These are phyloP conservation scores for Sipha flava DNA, from an alignment of 1,140 invertebrate genomes.

Conservation along the genomic window DNA sequence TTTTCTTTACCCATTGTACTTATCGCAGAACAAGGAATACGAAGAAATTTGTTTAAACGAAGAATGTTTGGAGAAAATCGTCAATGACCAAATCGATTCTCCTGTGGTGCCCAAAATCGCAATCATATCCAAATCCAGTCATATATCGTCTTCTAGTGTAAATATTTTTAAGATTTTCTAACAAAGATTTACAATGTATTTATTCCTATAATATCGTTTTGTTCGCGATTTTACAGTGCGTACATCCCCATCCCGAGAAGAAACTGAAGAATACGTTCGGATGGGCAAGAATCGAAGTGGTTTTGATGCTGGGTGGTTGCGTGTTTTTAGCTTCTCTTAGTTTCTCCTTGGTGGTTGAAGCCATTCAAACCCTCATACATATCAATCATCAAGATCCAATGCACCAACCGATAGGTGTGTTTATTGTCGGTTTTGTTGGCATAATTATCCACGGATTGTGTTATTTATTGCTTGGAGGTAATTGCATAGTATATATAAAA, in stretches of 20 bases:
- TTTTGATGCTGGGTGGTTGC: slow-evolving; percentile 71
- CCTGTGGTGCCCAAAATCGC: neutral
- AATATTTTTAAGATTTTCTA: neutral
- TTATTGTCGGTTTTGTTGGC: slow-evolving; percentile 57
- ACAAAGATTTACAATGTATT: too few relatives aligned
- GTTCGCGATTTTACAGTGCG: neutral
- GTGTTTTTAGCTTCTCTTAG: slow-evolving; percentile 74
- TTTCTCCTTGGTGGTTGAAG: slow-evolving; percentile 71
- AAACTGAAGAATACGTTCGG: slow-evolving; percentile 80
- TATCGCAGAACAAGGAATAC: neutral
- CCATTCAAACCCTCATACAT: slow-evolving; percentile 67
- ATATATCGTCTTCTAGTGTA: neutral
- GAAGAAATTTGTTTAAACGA: slow-evolving; percentile 5
- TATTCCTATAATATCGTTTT: neutral
- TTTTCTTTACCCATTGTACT: too few relatives aligned
- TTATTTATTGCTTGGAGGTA: slow-evolving; percentile 64
- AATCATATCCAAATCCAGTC: neutral
- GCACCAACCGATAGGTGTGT: slow-evolving; percentile 52
- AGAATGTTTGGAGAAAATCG: neutral
- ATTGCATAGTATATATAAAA: too few relatives aligned
- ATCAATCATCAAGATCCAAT: slow-evolving; percentile 67
- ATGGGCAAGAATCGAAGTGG: slow-evolving; percentile 78
- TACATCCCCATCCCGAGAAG: slow-evolving; percentile 45
- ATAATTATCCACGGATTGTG: slow-evolving; percentile 61
- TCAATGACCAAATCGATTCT: neutral